Evolutionary conservation across 2,888 invertebrate genomes (phyloP), one percentile per base, ranked within the genome.

Genomic region (Zelleria hepariella): DNA sequence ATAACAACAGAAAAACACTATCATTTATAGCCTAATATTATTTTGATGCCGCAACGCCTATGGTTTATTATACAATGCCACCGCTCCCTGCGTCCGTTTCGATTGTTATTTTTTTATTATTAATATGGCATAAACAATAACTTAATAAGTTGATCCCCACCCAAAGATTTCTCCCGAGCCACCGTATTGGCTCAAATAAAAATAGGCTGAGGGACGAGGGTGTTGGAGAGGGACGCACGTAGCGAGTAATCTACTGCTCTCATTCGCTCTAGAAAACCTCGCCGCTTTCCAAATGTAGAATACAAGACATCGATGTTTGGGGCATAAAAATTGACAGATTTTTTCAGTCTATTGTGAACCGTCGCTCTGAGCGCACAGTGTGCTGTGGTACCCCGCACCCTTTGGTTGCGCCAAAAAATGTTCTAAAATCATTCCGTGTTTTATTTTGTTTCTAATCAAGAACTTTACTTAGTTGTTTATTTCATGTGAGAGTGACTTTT

Each of bases 321-420:
- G 80, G 82, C 84, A 86, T 89, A 88, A 88, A 89, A 89, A 89
- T 89, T 89, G 88, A 86, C 86, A 86, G 87, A 82, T 82, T 88
- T 89, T 89, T 88, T 86, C 86, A 89, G 89, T 89, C 76, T 78
- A 80, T 81, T 82, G 83, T 80, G 77, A 78, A 79, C 71, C 68
- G 75, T 70, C 63, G 72, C 53, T 64, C 66, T 68, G 75, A 6
- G 58, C 54, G 64, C 77, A n/a, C n/a, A 80, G 71, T 80, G 75
- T 67, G 68, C 55, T 68, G 64, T 67, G 68, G 64, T 67, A 68
- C 64, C 64, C 68, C 65, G 69, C 57, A 63, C 58, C 70, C 77
- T 78, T 80, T 77, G 78, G 81, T 82, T 82, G 82, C 76, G 57
- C 18, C 70, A 76, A 78, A 79, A 80, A 75, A 71, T 65, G 64